Evolutionary conservation across 2,888 invertebrate genomes (phyloP).

Genomic region (Bimastos eiseni): DNA sequence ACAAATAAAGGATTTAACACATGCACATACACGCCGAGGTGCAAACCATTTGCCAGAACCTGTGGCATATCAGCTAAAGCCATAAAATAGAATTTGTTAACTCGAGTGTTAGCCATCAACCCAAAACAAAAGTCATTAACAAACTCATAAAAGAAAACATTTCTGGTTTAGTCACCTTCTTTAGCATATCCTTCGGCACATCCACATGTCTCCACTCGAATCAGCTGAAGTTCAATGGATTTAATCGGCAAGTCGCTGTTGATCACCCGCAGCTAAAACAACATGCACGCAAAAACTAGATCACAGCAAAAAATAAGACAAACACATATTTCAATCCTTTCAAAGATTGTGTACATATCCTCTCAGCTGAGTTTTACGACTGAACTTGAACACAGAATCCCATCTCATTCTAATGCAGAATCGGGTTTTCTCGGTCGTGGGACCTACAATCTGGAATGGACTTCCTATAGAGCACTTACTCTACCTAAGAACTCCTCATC

Average conservation of each 20-base stretch:
- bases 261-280: constrained; percentile 54
- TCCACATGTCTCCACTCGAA: constrained; percentile 92
- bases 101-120: neutral
- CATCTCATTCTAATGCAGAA: neutral
- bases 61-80: no score
- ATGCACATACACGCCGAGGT: no score
- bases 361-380: neutral
- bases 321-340: neutral
- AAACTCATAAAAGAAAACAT: neutral
- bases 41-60: no score
- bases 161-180: constrained; percentile 73
- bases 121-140: no score
- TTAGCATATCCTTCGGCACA: constrained; percentile 76
- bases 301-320: neutral
- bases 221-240: constrained; percentile 89
- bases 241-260: constrained; percentile 75
- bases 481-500: no score
- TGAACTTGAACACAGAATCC: neutral
- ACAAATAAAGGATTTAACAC: no score
- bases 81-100: no score
- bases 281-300: neutral
- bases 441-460: no score
- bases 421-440: no score
- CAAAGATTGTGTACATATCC: neutral
- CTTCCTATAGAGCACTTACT: no score